phyloP scores from a whole-genome alignment of 2,797 vertebrate species.

The Mormyrops attenuatus region DNA sequence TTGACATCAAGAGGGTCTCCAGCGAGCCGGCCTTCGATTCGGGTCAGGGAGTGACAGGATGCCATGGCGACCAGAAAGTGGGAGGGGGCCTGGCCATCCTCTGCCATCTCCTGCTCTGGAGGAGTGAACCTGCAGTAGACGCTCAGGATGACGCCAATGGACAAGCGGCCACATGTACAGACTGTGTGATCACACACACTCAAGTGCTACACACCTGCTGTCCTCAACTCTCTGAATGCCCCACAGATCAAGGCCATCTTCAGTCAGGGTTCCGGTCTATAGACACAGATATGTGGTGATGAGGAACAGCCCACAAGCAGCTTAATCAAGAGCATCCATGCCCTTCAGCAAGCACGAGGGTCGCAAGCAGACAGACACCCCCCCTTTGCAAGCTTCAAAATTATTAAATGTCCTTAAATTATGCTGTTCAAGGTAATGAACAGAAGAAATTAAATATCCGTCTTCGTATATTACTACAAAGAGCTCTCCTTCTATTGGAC shows the following conservation, averaged over 20 bases:
- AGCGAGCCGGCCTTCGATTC: slow-evolving; percentile 49
- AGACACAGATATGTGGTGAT: background rate
- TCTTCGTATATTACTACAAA: background rate
- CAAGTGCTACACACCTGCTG: slow-evolving; percentile 22
- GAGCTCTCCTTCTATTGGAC: background rate
- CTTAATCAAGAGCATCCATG: background rate
- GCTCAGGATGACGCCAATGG: background rate
- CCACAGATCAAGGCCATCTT: slow-evolving; percentile 40
- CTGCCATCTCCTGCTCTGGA: slow-evolving; percentile 19
- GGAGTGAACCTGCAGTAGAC: slow-evolving; percentile 24
- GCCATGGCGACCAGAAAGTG: slow-evolving; percentile 37
- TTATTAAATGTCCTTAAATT: background rate
- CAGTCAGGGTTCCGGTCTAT: slow-evolving; percentile 42
- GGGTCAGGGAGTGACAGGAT: slow-evolving; percentile 53
- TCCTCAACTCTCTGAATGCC: slow-evolving; percentile 29
- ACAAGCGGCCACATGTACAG: background rate
- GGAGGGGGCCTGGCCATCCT: background rate
- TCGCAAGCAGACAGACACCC: background rate
- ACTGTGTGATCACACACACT: background rate
- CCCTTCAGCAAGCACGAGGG: background rate
- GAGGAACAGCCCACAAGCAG: background rate
- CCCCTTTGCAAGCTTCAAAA: background rate
- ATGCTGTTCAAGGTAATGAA: background rate
- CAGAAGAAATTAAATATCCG: background rate
- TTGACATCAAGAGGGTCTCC: slow-evolving; percentile 58